Evolutionary conservation across 2,888 invertebrate species (phyloP), one percentile per base, ranked within the genome.

Genomic region (Yponomeuta sedellus): DNA sequence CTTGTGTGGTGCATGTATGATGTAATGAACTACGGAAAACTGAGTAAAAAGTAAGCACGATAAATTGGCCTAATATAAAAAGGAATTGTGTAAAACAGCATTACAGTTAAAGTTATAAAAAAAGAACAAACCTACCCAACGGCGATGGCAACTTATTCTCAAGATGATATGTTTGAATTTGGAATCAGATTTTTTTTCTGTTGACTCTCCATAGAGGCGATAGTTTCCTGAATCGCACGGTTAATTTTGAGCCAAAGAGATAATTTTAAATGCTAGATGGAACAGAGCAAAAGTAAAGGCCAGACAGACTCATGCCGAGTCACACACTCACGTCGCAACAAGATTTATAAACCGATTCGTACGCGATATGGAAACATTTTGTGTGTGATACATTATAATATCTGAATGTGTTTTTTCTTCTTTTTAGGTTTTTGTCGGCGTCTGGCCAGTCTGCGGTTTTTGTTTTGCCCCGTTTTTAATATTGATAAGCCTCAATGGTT

Each of bases 251-350:
- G 34, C 57, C 91, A 92, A 92, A 92, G 90, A 83, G 90, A 91
- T 91, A 90, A 91, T 90, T 89, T 91, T 85, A 88, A 89, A 90
- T 87, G 85, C 81, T 86, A 86, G 83, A 86, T 83, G 86, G 81
- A 83, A 80, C 78, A 81, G 82, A 75, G 79, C 79, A 77, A 79
- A 79, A 79, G 80, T 79, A 78, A 71, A 74, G 71, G 77, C 86
- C 88, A 88, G 88, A 88, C 89, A 77, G 79, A 75, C 83, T 74
- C 83, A 78, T 44, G 10, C 44, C 12, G 44, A 44, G 44, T 44
- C 16, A 5, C 80, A 80, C 5, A 34, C 34, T 34, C 79, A 76
- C 78, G 76, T 71, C 79, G 77, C 78, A 88, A 89, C 89, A 88
- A 89, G 90, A 90, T 88, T 89, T 89, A 90, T 65, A 62, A 61